Base-by-base conservation (phyloP, 2,888 invertebrate genomes). In the Apoda limacodes region DNA sequence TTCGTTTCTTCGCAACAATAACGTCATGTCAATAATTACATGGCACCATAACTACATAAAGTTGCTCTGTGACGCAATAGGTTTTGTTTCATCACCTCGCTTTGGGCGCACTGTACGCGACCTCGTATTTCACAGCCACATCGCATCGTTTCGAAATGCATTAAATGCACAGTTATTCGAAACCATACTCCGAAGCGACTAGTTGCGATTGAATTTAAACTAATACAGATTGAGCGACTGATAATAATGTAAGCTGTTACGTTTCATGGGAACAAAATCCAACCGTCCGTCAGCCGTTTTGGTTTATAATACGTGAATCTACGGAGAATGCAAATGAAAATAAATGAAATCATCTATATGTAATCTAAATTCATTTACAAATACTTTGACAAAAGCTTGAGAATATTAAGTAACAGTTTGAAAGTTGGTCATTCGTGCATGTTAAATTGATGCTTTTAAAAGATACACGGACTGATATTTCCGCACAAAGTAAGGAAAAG, bases 141-240 rank as follows among this genome's bases (percentile, higher is more conserved):
- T 17, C 68, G 74, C 70, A 68, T 69, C 75, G 65, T 80, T 70
- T 70, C 78, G 78, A 80, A 78, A 80, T 72, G 76, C 72, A 78
- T 75, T 74, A 59, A 78, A 72, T 75, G 76, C 76, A 78, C 70
- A 70, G 66, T 66, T 17, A 17, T 17, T 63, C 55, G 65, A 60
- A 64, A 69, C 58, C 50, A 55, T 62, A 63, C 58, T 40, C 45
- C 30, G 30, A 25, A 14, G 25, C 26, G 34, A 27, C 5, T 7
- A 6, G 17, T 5, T 17, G 17, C 17, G 17, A 17, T 17, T 7
- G 17, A 17, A n/a, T n/a, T n/a, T n/a, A n/a, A n/a, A n/a, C n/a
- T n/a, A n/a, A n/a, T n/a, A n/a, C 50, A 52, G 37, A 46, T 48
- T 49, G 55, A 55, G 55, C 54, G 60, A 57, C 52, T 56, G 60